A percentile compares a stretch with the other conserved stretches of the same genome.
Conservation (phyloP, 2,797 vertebrate genomes). For the Sciaenops ocellatus region DNA sequence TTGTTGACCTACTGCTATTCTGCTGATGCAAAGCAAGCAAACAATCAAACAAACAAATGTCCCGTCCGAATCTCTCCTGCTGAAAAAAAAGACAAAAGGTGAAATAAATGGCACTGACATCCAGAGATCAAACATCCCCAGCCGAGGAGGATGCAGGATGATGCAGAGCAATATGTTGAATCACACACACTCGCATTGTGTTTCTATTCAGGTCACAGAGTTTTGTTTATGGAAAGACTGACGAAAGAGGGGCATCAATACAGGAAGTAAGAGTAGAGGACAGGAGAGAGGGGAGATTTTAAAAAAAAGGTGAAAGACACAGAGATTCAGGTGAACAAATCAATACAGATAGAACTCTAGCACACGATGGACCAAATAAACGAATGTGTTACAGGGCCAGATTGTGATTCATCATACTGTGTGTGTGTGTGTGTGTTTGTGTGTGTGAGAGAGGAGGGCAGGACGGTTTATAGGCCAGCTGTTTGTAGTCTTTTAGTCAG, state of each 20-base stretch:
- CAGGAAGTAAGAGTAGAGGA: neutral
- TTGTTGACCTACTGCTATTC: constrained; percentile 39
- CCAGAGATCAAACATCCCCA: constrained; percentile 21
- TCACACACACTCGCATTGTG: neutral
- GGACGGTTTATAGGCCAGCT: constrained; percentile 84
- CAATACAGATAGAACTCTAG: neutral
- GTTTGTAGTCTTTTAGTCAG: constrained; percentile 85
- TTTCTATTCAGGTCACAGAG: constrained; percentile 48
- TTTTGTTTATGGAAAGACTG: constrained; percentile 26
- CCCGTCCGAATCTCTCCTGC: neutral
- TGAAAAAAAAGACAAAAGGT: constrained; percentile 19
- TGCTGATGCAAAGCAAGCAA: constrained; percentile 11
- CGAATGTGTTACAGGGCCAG: constrained; percentile 53
- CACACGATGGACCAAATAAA: constrained; percentile 40
- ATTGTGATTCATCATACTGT: constrained; percentile 55
- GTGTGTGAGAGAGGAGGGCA: constrained; percentile 45
- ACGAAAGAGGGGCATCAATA: neutral
- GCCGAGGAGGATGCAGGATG: neutral
- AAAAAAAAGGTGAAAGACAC: neutral
- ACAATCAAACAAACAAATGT: neutral
- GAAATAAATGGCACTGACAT: constrained; percentile 1
- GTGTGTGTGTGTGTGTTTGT: constrained; percentile 42
- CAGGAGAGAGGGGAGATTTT: neutral
- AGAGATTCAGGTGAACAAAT: neutral
- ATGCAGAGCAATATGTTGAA: neutral